phyloP scores from a whole-genome alignment of 2,888 invertebrate species.

The Sinopyrophorus schimmeli region DNA sequence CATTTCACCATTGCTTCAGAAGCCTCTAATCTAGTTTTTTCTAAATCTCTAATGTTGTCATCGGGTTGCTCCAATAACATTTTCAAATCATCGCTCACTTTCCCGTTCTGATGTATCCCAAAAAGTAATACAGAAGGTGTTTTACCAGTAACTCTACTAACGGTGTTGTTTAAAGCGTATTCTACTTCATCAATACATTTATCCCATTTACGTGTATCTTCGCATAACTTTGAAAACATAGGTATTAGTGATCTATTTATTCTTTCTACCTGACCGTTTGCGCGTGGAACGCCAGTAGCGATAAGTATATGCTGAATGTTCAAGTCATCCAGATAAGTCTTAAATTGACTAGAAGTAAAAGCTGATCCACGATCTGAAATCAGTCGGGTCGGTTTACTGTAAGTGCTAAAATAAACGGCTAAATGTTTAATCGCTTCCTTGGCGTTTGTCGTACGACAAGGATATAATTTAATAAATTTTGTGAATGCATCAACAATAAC shows the following conservation, averaged over 20 bases:
- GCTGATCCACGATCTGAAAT: slow-evolving; percentile 33
- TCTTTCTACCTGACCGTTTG: slow-evolving; percentile 35
- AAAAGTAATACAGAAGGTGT: slow-evolving; percentile 41
- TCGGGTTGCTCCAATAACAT: slow-evolving; percentile 11
- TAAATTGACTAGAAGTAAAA: slow-evolving; percentile 28
- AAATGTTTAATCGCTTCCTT: slow-evolving; percentile 20
- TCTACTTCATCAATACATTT: slow-evolving; percentile 23
- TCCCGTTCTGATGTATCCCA: slow-evolving; percentile 39
- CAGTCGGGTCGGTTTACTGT: slow-evolving; percentile 32
- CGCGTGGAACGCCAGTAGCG: slow-evolving; percentile 30
- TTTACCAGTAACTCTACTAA: slow-evolving; percentile 39
- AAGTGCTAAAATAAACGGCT: slow-evolving; percentile 32
- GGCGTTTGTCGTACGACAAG: slow-evolving; percentile 1
- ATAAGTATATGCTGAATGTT: slow-evolving; percentile 27
- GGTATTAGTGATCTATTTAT: slow-evolving; percentile 30
- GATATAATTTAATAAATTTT: slow-evolving; percentile 6
- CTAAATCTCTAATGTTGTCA: slow-evolving; percentile 28
- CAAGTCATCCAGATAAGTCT: slow-evolving; percentile 21
- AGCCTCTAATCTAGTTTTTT: slow-evolving; percentile 9
- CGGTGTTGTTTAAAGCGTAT: slow-evolving; percentile 38
- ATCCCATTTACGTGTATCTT: slow-evolving; percentile 33
- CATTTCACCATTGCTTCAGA: slow-evolving; percentile 12
- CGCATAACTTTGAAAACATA: slow-evolving; percentile 32
- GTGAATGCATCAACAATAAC: slow-evolving; percentile 6
- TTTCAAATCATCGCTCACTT: slow-evolving; percentile 30